phyloP scores from a whole-genome alignment of 1,140 invertebrate species.

The Gerris buenoi region DNA sequence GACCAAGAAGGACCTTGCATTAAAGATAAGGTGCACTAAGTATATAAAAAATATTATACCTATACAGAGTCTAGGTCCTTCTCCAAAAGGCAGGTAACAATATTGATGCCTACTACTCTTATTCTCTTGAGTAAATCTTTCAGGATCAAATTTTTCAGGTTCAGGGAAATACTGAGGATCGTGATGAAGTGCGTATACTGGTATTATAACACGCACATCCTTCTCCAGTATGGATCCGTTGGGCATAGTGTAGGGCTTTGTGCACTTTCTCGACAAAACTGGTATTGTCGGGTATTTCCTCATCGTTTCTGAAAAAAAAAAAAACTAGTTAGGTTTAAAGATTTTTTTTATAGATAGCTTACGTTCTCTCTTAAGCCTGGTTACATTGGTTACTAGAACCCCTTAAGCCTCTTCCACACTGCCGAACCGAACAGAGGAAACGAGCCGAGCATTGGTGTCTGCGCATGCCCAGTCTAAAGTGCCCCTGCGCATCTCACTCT shows the following conservation, averaged over 20 bases:
- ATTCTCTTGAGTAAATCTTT: slow-evolving; percentile 25
- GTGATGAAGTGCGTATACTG: slow-evolving; percentile 31
- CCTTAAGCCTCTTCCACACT: background rate
- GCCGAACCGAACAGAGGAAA: no score
- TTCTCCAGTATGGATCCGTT: slow-evolving; percentile 17
- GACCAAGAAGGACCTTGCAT: no score
- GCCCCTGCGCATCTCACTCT: no score
- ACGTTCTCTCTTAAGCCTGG: background rate
- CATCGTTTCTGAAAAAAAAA: slow-evolving; percentile 32
- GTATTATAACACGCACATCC: slow-evolving; percentile 28
- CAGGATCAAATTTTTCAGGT: slow-evolving; percentile 30
- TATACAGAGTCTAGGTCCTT: slow-evolving; percentile 59
- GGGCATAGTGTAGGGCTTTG: slow-evolving; percentile 28
- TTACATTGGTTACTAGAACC: background rate
- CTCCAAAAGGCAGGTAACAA: slow-evolving; percentile 58
- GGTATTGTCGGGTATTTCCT: slow-evolving; percentile 38
- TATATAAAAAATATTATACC: no score
- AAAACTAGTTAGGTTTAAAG: background rate
- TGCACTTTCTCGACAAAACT: slow-evolving; percentile 33
- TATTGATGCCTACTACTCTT: slow-evolving; percentile 23
- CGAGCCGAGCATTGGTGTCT: no score
- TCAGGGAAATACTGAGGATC: slow-evolving; percentile 28
- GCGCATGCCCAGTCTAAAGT: no score
- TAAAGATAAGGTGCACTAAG: no score
- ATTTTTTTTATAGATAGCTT: background rate